A percentile compares a stretch with the other conserved stretches of the same genome.
These are phyloP conservation scores for Penaeus japonicus DNA, from an alignment of 1,140 invertebrate genomes.

Conservation along the genomic window DNA sequence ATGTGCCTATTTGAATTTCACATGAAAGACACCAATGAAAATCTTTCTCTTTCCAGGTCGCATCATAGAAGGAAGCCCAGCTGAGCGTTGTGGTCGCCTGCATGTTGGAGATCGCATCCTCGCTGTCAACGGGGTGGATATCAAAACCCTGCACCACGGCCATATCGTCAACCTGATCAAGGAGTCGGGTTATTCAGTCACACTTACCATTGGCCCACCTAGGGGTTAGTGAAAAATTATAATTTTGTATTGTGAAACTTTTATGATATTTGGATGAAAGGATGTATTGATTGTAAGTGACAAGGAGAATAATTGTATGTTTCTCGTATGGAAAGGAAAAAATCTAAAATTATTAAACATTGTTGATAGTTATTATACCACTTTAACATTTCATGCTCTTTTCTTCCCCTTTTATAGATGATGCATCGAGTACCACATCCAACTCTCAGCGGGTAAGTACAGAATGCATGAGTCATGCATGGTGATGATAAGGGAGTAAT, in stretches of 20 bases:
- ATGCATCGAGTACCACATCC: constrained; percentile 68
- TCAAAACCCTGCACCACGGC: constrained; percentile 91
- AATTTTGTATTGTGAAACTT: too few species aligned
- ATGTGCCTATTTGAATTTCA: too few species aligned
- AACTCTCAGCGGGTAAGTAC: constrained; percentile 68
- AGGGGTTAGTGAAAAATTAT: constrained; percentile 64
- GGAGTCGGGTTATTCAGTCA: constrained; percentile 90
- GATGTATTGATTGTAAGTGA: too few species aligned
- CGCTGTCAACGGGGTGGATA: constrained; percentile 93
- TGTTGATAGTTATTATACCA: neutral
- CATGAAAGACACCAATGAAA: neutral
- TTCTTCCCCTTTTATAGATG: constrained; percentile 65
- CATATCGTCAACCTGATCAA: constrained; percentile 95
- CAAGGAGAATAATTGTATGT: too few species aligned
- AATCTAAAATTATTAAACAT: too few species aligned
- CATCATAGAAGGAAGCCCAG: constrained; percentile 84
- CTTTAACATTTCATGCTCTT: neutral
- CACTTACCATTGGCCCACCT: constrained; percentile 83
- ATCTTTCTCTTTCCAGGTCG: constrained; percentile 46
- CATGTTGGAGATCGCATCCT: constrained; percentile 95
- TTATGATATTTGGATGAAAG: too few species aligned
- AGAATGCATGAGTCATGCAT: neutral
- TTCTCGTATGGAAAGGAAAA: too few species aligned
- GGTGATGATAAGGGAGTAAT: neutral
- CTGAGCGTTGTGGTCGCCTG: constrained; percentile 87